Evolutionary conservation across 2,888 invertebrate genomes (phyloP).

Genomic region (Drosophila melanosoma): DNA sequence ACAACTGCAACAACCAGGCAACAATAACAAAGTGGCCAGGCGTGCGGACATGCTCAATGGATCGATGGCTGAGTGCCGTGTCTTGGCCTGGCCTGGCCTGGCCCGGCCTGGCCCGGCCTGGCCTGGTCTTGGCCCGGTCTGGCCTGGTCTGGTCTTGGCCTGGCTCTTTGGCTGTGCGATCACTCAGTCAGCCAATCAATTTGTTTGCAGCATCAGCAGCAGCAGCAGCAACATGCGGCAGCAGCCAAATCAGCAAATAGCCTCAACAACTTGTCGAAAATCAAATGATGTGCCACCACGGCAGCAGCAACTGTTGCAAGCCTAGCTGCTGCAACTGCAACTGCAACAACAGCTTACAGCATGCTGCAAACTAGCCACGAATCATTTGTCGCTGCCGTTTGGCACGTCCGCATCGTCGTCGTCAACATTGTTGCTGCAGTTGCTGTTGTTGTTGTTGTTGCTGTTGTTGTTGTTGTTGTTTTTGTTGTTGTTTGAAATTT

Average conservation of each 20-base stretch:
- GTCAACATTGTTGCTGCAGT: conserved; percentile 38
- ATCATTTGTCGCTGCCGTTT: conserved; percentile 76
- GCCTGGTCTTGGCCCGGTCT: conserved; percentile 6
- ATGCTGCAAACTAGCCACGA: conserved; percentile 65
- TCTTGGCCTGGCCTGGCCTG: neutral
- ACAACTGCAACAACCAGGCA: conserved; percentile 27
- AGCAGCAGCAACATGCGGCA: conserved; percentile 38
- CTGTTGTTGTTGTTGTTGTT: conserved; percentile 17
- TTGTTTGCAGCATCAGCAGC: conserved; percentile 61
- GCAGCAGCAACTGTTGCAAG: conserved; percentile 28
- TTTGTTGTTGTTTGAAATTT: conserved; percentile 59
- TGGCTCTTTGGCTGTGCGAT: conserved; percentile 38
- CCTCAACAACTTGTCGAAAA: conserved; percentile 79
- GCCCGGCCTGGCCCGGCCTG: neutral
- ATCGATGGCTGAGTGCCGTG: conserved; percentile 13
- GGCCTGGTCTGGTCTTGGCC: conserved; percentile 1
- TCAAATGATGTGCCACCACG: conserved; percentile 78
- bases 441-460: too few species aligned
- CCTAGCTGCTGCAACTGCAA: conserved; percentile 4
- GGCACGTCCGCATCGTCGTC: conserved; percentile 77
- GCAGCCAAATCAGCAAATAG: conserved; percentile 77
- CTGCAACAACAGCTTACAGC: conserved; percentile 23
- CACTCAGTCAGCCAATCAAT: conserved; percentile 74
- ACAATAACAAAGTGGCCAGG: conserved; percentile 45
- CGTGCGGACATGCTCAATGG: conserved; percentile 64